Conservation (phyloP, 2,888 invertebrate genomes). For the Punctoribates punctum region DNA sequence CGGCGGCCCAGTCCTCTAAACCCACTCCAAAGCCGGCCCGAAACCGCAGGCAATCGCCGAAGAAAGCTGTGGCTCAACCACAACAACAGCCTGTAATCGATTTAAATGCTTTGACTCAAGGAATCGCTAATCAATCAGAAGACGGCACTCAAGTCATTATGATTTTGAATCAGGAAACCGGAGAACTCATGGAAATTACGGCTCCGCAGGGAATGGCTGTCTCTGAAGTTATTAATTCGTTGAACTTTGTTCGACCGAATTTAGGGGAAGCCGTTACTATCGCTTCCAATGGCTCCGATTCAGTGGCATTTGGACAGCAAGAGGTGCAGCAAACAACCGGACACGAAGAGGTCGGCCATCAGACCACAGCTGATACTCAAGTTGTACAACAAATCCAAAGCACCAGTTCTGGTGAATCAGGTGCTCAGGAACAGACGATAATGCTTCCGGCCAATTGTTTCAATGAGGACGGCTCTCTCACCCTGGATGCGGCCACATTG, state of each 20-base stretch:
- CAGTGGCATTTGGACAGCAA: constrained; percentile 1
- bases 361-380: neutral
- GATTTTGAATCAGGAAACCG: constrained; percentile 41
- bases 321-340: neutral
- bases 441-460: constrained; percentile 39
- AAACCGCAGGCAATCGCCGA: constrained; percentile 14
- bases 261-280: constrained; percentile 6
- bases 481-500: constrained; percentile 37
- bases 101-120: constrained; percentile 28
- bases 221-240: constrained; percentile 37
- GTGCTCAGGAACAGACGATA: constrained; percentile 29
- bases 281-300: neutral
- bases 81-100: constrained; percentile 33
- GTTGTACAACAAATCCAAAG: neutral
- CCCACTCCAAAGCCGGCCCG: neutral
- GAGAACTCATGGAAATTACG: constrained; percentile 43
- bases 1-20: neutral
- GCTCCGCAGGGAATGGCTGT: constrained; percentile 43
- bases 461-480: constrained; percentile 39
- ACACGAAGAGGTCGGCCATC: neutral
- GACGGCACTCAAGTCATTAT: constrained; percentile 42
- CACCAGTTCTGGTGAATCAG: neutral
- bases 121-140: constrained; percentile 10
- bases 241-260: constrained; percentile 34
- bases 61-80: constrained; percentile 6